Evolutionary conservation across 2,797 vertebrate species (phyloP).

Genomic region (Rhinogobio ventralis): DNA sequence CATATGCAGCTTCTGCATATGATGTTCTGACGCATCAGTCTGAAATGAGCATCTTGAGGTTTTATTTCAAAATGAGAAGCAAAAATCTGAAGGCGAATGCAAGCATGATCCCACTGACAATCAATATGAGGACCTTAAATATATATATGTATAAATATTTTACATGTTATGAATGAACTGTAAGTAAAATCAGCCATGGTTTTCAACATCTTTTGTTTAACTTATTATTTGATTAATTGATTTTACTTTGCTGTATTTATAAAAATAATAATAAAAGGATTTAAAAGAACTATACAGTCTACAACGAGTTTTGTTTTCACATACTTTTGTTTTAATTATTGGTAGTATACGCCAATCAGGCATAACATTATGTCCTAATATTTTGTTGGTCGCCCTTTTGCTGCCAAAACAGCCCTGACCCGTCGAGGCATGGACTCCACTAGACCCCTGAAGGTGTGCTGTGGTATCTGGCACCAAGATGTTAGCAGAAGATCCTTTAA

Average conservation of each 20-base stretch:
- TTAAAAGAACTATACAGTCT: not conserved
- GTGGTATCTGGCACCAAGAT: too few relatives aligned
- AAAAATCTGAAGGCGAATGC: not conserved
- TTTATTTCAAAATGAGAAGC: not conserved
- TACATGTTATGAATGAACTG: not conserved
- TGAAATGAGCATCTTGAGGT: not conserved
- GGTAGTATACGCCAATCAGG: not conserved
- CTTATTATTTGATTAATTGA: not conserved
- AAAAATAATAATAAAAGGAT: not conserved
- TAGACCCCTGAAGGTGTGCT: too few relatives aligned
- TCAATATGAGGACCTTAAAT: not conserved
- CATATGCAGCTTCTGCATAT: not conserved
- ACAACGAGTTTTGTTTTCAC: too few relatives aligned
- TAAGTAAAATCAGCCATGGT: not conserved
- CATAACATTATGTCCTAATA: too few relatives aligned
- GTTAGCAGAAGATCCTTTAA: too few relatives aligned
- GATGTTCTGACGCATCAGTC: not conserved
- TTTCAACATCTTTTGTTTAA: not conserved
- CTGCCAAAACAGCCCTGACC: too few relatives aligned
- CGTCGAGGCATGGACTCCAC: too few relatives aligned
- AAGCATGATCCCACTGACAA: conserved; percentile 6
- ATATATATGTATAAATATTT: not conserved
- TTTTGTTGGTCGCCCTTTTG: too few relatives aligned
- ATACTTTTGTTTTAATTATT: not conserved
- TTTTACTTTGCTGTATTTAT: not conserved